Base-by-base conservation (phyloP, 2,797 vertebrate genomes). In the Vireo griseus region DNA sequence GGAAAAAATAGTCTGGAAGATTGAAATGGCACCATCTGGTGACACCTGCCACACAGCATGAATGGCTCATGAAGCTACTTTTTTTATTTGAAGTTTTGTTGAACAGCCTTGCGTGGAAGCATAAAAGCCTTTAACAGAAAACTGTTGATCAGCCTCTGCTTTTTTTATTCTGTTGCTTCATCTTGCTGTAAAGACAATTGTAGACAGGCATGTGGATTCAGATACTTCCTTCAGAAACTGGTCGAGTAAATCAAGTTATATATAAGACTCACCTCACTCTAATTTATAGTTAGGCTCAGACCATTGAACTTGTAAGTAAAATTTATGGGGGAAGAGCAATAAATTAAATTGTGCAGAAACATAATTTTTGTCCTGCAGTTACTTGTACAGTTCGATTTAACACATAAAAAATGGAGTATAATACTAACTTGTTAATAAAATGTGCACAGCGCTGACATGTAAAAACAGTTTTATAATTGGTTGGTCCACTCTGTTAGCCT, bases 351-450 rank as follows among this genome's bases (percentile, higher is more conserved):
- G 92, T n/a, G 51, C 95, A 96, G 96, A 97, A 97, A 92, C 94
- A 97, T 97, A 96, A 97, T 96, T 97, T 98, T 96, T 92, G 59
- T 92, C 92, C 79, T 97, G 92, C 88, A 79, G 92, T 96, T 96
- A 92, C 95, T 97, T 96, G 94, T 97, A 95, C 96, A 97, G 97
- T 97, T 94, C 91, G 57, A 97, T 97, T 97, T 97, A 96, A 95
- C 90, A 90, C 93, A 94, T 96, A 97, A 97, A 97, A 97, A 96
- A 95, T 92, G 44, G 94, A 97, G 96, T 92, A 97, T 97, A 97
- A 98, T 97, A 94, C 96, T 95, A 97, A 97, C 95, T 97, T 97
- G 97, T 97, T 98, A 98, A 98, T 98, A 97, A 97, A 98, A 97
- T 88, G 92, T 97, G 91, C 96, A 85, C 94, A 97, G 97, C 86